These are phyloP conservation scores for Percina caprodes DNA, from an alignment of 2,113 vertebrate species.

Conservation along the genomic window DNA sequence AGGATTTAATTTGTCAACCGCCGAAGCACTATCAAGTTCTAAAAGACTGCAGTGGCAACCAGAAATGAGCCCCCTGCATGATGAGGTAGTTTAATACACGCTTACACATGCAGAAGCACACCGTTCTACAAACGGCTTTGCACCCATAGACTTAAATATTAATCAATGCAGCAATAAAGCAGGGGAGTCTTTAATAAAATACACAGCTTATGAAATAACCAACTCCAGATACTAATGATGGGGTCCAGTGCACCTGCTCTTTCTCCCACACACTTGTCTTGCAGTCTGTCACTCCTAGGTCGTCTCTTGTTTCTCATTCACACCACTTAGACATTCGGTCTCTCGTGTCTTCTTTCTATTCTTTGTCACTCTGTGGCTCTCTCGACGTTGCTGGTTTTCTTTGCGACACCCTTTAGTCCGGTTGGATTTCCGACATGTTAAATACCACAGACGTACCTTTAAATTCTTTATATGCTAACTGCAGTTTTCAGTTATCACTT, in stretches of 20 bases:
- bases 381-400: background rate
- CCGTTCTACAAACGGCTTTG: background rate
- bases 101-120: conserved; percentile 26
- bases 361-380: conserved; percentile 18
- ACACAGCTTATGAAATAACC: conserved; percentile 15
- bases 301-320: conserved; percentile 47
- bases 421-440: background rate
- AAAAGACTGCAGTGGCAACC: background rate
- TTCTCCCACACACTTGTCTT: conserved; percentile 1
- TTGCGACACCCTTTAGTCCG: background rate
- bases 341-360: conserved; percentile 24
- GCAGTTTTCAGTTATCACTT: background rate
- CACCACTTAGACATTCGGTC: conserved; percentile 31
- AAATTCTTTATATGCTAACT: background rate
- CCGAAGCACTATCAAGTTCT: conserved; percentile 17
- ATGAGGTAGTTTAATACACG: conserved; percentile 24
- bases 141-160: conserved; percentile 25
- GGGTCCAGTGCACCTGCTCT: conserved; percentile 3
- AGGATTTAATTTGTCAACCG: background rate
- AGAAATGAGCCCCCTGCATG: conserved; percentile 7
- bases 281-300: conserved; percentile 18
- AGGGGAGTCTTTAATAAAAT: conserved; percentile 36
- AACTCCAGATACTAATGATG: conserved; percentile 17
- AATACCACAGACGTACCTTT: background rate
- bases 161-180: conserved; percentile 36